These are phyloP conservation scores for Zophobas atratus DNA, from an alignment of 1,140 invertebrate species.

Conservation along the genomic window DNA sequence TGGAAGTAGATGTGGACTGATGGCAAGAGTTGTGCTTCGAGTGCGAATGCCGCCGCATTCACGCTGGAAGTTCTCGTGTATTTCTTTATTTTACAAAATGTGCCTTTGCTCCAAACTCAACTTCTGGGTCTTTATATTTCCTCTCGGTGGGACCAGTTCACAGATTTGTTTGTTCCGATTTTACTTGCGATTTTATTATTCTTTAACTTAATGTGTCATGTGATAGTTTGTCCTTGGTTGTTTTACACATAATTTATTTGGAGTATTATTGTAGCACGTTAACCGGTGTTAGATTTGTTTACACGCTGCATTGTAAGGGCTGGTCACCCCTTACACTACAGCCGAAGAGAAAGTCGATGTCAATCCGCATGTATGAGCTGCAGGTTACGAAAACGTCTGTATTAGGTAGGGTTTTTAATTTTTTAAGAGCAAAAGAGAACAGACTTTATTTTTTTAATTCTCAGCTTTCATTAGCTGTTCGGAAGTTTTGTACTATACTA, in stretches of 20 bases:
- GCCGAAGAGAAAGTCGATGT: background rate
- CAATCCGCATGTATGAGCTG: conserved; percentile 15
- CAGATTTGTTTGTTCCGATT: conserved; percentile 40
- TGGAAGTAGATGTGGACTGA: conserved; percentile 51
- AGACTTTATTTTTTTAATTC: conserved; percentile 49
- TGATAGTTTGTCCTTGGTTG: conserved; percentile 52
- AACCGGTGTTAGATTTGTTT: background rate
- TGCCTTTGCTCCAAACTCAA: conserved; percentile 54
- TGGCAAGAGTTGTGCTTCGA: conserved; percentile 43
- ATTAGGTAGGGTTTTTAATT: conserved; percentile 50
- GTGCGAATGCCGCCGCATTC: conserved; percentile 7
- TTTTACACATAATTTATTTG: conserved; percentile 46
- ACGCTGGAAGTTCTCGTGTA: conserved; percentile 8
- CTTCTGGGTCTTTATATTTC: conserved; percentile 48
- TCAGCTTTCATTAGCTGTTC: conserved; percentile 48
- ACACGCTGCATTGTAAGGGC: background rate
- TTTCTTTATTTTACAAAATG: conserved; percentile 46
- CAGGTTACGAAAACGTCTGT: conserved; percentile 16
- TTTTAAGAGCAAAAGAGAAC: conserved; percentile 48
- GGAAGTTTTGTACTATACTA: conserved; percentile 54
- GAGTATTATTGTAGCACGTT: conserved; percentile 12
- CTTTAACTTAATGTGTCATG: conserved; percentile 48
- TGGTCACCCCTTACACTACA: background rate
- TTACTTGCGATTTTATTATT: conserved; percentile 21
- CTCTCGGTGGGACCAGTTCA: conserved; percentile 52